A percentile compares a stretch with the other conserved stretches of the same genome.
These are phyloP conservation scores for Poeciliopsis infans DNA, from an alignment of 2,797 vertebrate genomes.

Conservation along the genomic window DNA sequence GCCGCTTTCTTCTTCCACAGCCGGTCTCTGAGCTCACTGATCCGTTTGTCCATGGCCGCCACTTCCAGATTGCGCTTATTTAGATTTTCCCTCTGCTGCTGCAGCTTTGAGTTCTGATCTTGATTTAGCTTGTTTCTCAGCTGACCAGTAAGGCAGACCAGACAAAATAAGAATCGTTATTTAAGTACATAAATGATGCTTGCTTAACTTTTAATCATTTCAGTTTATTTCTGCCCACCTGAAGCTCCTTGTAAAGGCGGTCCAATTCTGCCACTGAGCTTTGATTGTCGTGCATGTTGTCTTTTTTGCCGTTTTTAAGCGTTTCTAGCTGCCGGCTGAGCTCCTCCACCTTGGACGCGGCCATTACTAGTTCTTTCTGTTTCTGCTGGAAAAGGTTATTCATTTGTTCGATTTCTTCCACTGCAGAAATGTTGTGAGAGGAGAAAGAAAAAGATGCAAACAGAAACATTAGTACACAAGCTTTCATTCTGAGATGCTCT, in stretches of 20 bases:
- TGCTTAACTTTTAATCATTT: background rate
- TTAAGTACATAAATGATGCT: background rate
- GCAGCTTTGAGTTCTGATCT: slow-evolving; percentile 94
- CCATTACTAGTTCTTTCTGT: slow-evolving; percentile 93
- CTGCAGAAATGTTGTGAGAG: slow-evolving; percentile 67
- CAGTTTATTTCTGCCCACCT: slow-evolving; percentile 82
- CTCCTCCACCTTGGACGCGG: slow-evolving; percentile 94
- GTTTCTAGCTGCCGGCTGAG: slow-evolving; percentile 93
- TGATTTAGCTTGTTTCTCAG: slow-evolving; percentile 97
- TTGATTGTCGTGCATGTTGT: slow-evolving; percentile 86
- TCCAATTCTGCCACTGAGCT: slow-evolving; percentile 89
- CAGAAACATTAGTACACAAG: background rate
- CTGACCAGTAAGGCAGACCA: slow-evolving; percentile 68
- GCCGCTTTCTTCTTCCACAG: slow-evolving; percentile 99
- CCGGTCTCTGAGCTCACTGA: slow-evolving; percentile 92
- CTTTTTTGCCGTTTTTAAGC: slow-evolving; percentile 91
- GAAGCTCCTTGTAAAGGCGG: slow-evolving; percentile 95
- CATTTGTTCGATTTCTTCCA: slow-evolving; percentile 99
- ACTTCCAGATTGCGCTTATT: slow-evolving; percentile 96
- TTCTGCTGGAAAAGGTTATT: slow-evolving; percentile 98
- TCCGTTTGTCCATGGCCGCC: slow-evolving; percentile 94
- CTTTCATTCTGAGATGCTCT: background rate
- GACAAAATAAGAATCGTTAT: background rate
- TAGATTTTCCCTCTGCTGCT: slow-evolving; percentile 94
- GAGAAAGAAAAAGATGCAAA: background rate